phyloP scores from a whole-genome alignment of 2,797 vertebrate genomes.

The Cyclura pinguis region DNA sequence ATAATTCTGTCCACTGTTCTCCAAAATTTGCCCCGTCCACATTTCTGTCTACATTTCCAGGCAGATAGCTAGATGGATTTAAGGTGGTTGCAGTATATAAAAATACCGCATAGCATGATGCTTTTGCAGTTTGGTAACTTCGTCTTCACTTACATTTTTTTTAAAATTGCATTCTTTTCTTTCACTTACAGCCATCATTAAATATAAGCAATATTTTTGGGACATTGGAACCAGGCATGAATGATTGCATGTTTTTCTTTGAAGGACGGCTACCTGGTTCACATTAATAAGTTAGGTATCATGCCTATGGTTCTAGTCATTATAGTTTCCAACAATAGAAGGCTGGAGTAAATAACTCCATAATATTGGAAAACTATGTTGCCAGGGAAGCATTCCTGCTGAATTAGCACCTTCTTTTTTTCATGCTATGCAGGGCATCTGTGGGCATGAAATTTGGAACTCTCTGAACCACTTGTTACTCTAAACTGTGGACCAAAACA shows the following conservation, averaged over 20 bases:
- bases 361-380: conserved; percentile 30
- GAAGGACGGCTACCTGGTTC: conserved; percentile 70
- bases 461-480: neutral
- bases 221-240: conserved; percentile 57
- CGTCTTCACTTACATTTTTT: conserved; percentile 43
- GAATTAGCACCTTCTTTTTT: neutral
- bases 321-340: conserved; percentile 67
- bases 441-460: neutral
- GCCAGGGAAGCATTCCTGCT: conserved; percentile 39
- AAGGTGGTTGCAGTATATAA: neutral
- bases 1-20: no score
- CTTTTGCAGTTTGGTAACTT: no score
- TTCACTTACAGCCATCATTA: conserved; percentile 48
- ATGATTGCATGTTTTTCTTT: conserved; percentile 58
- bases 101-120: neutral
- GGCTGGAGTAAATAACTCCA: conserved; percentile 66
- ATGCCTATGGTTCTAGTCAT: conserved; percentile 57
- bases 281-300: conserved; percentile 60
- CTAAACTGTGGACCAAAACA: neutral
- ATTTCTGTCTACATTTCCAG: no score
- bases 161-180: rapidly evolving
- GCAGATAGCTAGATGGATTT: no score
- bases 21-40: no score
- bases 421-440: conserved; percentile 25
- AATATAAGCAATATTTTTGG: conserved; percentile 59